Evolutionary conservation across 2,797 vertebrate species (phyloP).

Genomic region (Nyctibius grandis): DNA sequence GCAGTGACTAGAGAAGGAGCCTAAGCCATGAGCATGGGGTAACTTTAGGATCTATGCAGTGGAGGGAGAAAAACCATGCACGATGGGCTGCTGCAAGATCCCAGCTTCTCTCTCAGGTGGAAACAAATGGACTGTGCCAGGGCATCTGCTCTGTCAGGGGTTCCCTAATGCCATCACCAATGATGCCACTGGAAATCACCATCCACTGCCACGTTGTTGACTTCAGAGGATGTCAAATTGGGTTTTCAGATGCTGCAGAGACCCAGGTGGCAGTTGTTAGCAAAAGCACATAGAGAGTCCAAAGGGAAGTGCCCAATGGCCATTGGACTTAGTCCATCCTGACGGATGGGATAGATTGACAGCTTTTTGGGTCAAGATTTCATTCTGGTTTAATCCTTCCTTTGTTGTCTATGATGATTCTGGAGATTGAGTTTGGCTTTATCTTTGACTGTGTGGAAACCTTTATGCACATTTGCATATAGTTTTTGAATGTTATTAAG

Average conservation of each 20-base stretch:
- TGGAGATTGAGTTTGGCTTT: background rate
- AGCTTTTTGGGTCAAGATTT: background rate
- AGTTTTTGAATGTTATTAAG: background rate
- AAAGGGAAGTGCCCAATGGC: background rate
- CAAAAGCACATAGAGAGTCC: background rate
- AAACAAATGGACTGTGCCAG: background rate
- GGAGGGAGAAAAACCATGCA: background rate
- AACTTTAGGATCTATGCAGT: background rate
- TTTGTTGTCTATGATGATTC: background rate
- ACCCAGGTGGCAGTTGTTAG: background rate
- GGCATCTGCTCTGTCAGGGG: background rate
- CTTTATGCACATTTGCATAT: rapidly evolving
- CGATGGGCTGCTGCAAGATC: background rate
- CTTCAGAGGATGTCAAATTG: background rate
- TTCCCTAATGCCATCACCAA: background rate
- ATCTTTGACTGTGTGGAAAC: background rate
- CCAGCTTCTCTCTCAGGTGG: background rate
- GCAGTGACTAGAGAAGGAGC: background rate
- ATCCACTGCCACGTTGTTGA: background rate
- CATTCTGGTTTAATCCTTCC: background rate
- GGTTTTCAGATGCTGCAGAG: background rate
- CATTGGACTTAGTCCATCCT: background rate
- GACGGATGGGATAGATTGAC: background rate
- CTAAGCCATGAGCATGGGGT: background rate
- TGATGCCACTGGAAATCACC: background rate